Conservation (phyloP, 2,888 invertebrate species). For the Lobophora halterata region DNA sequence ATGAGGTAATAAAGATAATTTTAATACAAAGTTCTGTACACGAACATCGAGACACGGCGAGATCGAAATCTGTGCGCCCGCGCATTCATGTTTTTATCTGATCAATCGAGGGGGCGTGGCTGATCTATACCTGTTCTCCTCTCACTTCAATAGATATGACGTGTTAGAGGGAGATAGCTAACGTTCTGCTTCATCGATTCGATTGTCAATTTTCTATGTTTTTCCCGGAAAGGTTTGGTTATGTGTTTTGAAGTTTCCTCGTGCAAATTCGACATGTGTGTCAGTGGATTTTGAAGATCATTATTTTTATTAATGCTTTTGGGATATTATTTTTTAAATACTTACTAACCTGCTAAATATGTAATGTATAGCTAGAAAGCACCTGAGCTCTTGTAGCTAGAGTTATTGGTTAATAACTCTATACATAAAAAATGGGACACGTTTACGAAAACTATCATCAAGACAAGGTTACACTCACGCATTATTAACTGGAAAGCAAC, state of each 20-base stretch:
- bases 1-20: conserved; percentile 69
- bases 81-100: conserved; percentile 65
- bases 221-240: conserved; percentile 31
- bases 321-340: conserved; percentile 9
- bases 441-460: no score
- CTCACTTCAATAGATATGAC: conserved; percentile 23
- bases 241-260: conserved; percentile 14
- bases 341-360: not conserved
- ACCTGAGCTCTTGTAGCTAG: no score
- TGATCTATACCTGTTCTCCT: conserved; percentile 48
- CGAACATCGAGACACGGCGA: conserved; percentile 54
- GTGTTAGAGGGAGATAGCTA: conserved; percentile 45
- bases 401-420: no score
- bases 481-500: no score
- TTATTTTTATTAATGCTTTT: conserved; percentile 24
- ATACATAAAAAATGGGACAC: no score
- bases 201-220: conserved; percentile 47
- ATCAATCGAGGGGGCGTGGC: conserved; percentile 72
- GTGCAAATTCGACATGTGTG: conserved; percentile 19
- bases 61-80: conserved; percentile 50
- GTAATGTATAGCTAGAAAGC: not conserved
- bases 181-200: conserved; percentile 60
- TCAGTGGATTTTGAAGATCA: conserved; percentile 10
- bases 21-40: conserved; percentile 62
- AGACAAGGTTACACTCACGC: no score